These are phyloP conservation scores for Heliothis peltigera DNA, from an alignment of 2,888 invertebrate species.

Conservation along the genomic window DNA sequence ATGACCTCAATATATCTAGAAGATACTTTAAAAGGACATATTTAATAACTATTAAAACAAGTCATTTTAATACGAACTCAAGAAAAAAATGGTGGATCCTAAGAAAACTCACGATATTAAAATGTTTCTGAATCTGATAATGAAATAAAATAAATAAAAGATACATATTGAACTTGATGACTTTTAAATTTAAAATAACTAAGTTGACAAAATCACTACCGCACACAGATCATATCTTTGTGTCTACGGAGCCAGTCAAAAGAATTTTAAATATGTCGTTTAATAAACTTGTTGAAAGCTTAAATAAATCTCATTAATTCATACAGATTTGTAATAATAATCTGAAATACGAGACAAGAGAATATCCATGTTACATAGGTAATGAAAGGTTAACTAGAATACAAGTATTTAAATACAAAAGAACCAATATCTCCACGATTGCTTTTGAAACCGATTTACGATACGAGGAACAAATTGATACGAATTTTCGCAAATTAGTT, in stretches of 20 bases:
- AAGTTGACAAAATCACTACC: constrained; percentile 48
- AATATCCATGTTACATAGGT: not conserved
- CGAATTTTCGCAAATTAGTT: constrained; percentile 12
- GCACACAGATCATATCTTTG: constrained; percentile 45
- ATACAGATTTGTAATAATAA: too few relatives aligned
- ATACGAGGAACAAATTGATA: constrained; percentile 19
- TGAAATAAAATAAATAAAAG: constrained; percentile 16
- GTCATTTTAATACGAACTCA: not conserved
- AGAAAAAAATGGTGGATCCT: not conserved
- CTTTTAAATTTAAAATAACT: constrained; percentile 20
- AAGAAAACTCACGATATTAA: not conserved
- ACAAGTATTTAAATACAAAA: constrained; percentile 9
- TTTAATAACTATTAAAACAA: constrained; percentile 28
- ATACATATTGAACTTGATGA: constrained; percentile 11
- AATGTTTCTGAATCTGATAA: too few relatives aligned
- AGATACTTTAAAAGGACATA: constrained; percentile 20
- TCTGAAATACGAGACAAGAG: too few relatives aligned
- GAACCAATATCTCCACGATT: not conserved
- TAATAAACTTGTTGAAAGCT: too few relatives aligned
- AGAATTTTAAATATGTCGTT: constrained; percentile 25
- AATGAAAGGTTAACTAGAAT: constrained; percentile 4
- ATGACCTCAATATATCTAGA: not conserved
- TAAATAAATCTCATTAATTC: too few relatives aligned
- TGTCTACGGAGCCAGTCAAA: constrained; percentile 48
- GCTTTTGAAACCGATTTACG: constrained; percentile 12